Conservation (phyloP, 2,888 invertebrate species). For the Caenorhabditis sp. region DNA sequence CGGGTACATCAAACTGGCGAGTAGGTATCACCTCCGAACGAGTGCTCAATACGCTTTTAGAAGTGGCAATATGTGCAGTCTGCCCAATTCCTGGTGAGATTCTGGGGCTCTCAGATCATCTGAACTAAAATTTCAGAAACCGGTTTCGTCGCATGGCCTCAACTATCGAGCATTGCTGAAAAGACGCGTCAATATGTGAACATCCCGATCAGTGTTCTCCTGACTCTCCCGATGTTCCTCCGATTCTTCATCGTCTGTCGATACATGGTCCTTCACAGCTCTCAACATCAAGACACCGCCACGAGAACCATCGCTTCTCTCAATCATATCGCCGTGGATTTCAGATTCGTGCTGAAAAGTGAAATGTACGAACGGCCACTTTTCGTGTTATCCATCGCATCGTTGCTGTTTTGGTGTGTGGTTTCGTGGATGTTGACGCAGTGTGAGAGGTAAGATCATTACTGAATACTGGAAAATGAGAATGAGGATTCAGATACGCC, state of each 20-base stretch:
- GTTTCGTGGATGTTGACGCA: slow-evolving; percentile 98
- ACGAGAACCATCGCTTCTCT: slow-evolving; percentile 87
- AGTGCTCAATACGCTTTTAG: slow-evolving; percentile 88
- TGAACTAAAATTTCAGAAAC: slow-evolving; percentile 58
- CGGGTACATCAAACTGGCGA: slow-evolving; percentile 99
- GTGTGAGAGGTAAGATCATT: slow-evolving; percentile 92
- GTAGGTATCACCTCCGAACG: slow-evolving; percentile 99
- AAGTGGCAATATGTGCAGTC: slow-evolving; percentile 95
- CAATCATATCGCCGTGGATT: slow-evolving; percentile 92
- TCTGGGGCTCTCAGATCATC: not conserved
- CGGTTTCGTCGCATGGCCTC: slow-evolving; percentile 70
- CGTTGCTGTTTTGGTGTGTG: slow-evolving; percentile 99
- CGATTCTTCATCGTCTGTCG: slow-evolving; percentile 98
- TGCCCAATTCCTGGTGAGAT: slow-evolving; percentile 84
- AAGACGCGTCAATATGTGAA: slow-evolving; percentile 59
- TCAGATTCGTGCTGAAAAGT: slow-evolving; percentile 95
- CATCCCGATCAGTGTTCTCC: slow-evolving; percentile 90
- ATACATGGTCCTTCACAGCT: slow-evolving; percentile 98
- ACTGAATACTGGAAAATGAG: not conserved
- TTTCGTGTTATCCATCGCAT: slow-evolving; percentile 91
- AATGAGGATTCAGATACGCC: slow-evolving; percentile 60
- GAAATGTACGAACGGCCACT: slow-evolving; percentile 95
- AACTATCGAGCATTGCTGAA: slow-evolving; percentile 64
- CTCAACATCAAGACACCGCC: slow-evolving; percentile 92
- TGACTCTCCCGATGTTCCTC: slow-evolving; percentile 99